A percentile compares a stretch with the other conserved stretches of the same genome.
These are phyloP conservation scores for Smutsia gigantea DNA, from an alignment of 2,797 vertebrate species.

Conservation along the genomic window DNA sequence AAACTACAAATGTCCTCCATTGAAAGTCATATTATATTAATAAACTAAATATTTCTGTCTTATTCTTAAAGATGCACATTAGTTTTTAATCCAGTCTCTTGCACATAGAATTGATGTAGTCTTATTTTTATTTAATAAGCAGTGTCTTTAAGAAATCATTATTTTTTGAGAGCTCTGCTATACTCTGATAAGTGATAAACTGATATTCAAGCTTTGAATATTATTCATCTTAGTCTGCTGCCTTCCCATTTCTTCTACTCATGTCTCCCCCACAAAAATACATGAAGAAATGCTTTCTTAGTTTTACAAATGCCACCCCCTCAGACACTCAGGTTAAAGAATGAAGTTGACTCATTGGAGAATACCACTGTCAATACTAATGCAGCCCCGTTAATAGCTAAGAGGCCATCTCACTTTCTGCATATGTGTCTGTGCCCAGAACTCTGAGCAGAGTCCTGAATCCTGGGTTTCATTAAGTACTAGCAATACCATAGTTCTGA, in stretches of 20 bases:
- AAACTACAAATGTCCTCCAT: constrained; percentile 40
- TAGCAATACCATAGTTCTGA: neutral
- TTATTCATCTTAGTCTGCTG: neutral
- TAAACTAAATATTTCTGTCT: constrained; percentile 47
- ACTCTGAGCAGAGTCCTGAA: neutral
- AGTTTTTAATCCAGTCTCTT: constrained; percentile 41
- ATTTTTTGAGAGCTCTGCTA: neutral
- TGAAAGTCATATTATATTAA: neutral
- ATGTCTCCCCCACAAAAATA: neutral
- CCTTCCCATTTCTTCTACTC: neutral
- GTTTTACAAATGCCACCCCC: neutral
- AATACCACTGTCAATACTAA: neutral
- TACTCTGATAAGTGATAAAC: constrained; percentile 40
- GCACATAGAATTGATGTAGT: neutral
- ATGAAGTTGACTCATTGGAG: neutral
- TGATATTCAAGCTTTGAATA: constrained; percentile 26
- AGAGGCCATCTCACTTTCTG: neutral
- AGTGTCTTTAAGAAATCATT: constrained; percentile 53
- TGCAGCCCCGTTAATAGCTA: neutral
- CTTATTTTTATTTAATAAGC: constrained; percentile 59
- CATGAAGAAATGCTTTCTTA: neutral
- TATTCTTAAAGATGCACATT: constrained; percentile 1
- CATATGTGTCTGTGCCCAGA: neutral
- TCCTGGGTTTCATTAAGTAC: neutral
- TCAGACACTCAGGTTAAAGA: neutral